Base-by-base conservation (phyloP, 1,140 invertebrate genomes). In the Drosophila lacertosa region DNA sequence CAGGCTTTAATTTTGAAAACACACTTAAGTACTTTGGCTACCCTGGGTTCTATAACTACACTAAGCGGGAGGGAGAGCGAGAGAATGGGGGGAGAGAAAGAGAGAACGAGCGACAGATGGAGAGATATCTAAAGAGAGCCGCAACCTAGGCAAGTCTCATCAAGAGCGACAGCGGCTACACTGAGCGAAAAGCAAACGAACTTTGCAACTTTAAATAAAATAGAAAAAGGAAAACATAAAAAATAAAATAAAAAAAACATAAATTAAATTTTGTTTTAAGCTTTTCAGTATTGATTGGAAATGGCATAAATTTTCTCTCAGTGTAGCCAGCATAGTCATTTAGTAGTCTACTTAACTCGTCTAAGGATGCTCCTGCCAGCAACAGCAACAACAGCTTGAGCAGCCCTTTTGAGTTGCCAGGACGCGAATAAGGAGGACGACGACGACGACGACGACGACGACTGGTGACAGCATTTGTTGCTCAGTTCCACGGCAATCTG, bases 261-360 rank as follows among this genome's bases (percentile, higher is more conserved):
- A n/a, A n/a, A n/a, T 22, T 22, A 22, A 22, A 2, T 22, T 22
- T 22, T 22, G 4, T 22, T 22, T 22, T 22, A 22, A n/a, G n/a
- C n/a, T 22, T 22, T 22, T 22, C 20, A 22, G 4, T 2, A 4
- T 22, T 22, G n/a, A n/a, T n/a, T n/a, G n/a, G n/a, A n/a, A n/a
- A n/a, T n/a, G n/a, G n/a, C 0, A 2, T 29, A 29, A 29, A 1
- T 29, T 29, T 29, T 29, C 26, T 29, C 26, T 7, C 6, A 29
- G 26, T 29, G 26, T 29, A 29, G 9, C 54, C 53, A 18, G 35
- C 65, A 65, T 63, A 77, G 62, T 86, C 81, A 84, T 84, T 84
- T 84, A 84, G 81, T 86, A 86, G 82, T 86, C 82, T 88, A 88
- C 82, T 86, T 88, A 86, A 88, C 82, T 86, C 77, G 82, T 88